Percentiles rank a stretch among this genome's conserved stretches.
phyloP scores from a whole-genome alignment of 2,113 vertebrate species.

The Sciurus niger region DNA sequence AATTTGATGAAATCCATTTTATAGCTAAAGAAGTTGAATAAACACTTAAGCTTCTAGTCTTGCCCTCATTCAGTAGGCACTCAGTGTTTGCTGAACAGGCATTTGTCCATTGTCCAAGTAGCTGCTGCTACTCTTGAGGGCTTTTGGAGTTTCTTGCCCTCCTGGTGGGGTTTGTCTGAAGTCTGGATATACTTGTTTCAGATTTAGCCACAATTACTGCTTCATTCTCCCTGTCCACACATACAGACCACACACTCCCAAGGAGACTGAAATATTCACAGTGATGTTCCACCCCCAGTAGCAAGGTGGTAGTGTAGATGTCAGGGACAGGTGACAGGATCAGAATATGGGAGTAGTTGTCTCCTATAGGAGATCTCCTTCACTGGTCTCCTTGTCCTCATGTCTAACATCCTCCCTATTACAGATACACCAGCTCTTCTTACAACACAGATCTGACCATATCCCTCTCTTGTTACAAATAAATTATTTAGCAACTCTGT shows the following conservation, averaged over 20 bases:
- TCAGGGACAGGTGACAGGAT: neutral
- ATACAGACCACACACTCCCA: neutral
- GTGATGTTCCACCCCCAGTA: neutral
- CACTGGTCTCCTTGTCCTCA: neutral
- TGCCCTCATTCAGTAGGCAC: neutral
- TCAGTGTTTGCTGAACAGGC: neutral
- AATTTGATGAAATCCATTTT: conserved; percentile 34
- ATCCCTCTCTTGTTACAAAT: neutral
- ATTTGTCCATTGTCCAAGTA: neutral
- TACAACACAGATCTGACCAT: conserved; percentile 1
- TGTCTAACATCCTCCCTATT: neutral
- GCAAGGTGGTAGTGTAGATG: neutral
- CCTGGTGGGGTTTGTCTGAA: neutral
- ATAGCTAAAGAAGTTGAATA: conserved; percentile 14
- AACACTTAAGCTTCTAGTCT: neutral
- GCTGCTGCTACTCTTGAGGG: neutral
- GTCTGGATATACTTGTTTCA: conserved; percentile 29
- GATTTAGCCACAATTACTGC: neutral
- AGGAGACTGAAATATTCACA: neutral
- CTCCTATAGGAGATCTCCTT: neutral
- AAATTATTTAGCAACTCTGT: conserved; percentile 40
- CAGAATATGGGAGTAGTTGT: neutral
- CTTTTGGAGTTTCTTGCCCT: neutral
- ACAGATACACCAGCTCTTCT: neutral
- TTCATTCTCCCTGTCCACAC: neutral